These are phyloP conservation scores for Rallus crepitans DNA, from an alignment of 2,797 vertebrate species.

Conservation along the genomic window DNA sequence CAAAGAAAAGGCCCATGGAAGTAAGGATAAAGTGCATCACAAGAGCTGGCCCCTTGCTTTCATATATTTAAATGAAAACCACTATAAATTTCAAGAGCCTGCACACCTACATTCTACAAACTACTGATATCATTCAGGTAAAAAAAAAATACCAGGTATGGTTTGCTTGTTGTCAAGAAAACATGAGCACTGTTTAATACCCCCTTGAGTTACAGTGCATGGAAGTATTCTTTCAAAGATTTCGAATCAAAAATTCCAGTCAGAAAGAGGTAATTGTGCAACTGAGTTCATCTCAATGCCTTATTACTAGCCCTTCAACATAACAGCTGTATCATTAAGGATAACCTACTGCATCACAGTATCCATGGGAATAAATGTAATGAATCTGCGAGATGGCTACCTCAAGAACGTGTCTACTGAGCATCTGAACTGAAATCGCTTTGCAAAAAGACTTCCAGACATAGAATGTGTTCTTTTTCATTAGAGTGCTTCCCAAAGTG, in stretches of 20 bases:
- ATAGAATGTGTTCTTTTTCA: neutral
- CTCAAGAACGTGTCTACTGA: neutral
- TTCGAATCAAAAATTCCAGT: neutral
- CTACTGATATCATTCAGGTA: neutral
- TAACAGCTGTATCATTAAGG: neutral
- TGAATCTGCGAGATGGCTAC: neutral
- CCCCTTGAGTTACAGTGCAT: neutral
- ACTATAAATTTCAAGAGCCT: neutral
- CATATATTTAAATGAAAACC: neutral
- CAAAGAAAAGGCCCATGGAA: neutral
- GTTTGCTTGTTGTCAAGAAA: neutral
- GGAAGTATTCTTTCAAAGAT: neutral
- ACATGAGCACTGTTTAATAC: neutral
- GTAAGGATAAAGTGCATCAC: neutral
- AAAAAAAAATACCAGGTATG: neutral
- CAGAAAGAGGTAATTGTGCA: neutral
- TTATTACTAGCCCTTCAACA: neutral
- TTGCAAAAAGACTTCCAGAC: neutral
- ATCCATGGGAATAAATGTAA: accelerated
- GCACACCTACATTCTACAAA: neutral
- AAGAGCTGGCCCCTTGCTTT: neutral
- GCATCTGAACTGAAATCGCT: neutral
- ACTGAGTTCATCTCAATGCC: neutral
- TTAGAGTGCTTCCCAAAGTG: neutral
- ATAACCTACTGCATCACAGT: neutral